Conservation (phyloP, 2,113 vertebrate species). For the Gymnogyps californianus region DNA sequence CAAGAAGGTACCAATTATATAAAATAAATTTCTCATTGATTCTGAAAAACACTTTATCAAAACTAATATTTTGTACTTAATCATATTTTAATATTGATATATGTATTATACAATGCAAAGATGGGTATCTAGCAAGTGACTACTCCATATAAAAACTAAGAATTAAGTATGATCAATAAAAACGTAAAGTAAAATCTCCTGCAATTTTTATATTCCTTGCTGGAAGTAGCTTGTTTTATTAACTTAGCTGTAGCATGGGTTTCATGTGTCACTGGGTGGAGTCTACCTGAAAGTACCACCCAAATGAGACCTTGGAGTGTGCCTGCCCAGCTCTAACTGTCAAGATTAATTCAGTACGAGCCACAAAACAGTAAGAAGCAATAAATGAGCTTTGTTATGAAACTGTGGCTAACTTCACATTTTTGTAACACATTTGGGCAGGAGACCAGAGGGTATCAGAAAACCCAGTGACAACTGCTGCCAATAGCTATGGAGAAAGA, state of each 20-base stretch:
- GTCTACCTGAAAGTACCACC: background rate
- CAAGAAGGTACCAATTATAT: background rate
- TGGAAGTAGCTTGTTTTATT: background rate
- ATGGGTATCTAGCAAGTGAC: background rate
- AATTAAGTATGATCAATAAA: background rate
- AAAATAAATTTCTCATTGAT: background rate
- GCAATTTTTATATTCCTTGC: background rate
- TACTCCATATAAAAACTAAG: background rate
- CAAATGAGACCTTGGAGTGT: background rate
- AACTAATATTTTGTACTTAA: background rate
- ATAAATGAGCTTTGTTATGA: background rate
- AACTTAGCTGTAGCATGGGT: background rate
- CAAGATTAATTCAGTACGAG: background rate
- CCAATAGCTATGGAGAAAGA: background rate
- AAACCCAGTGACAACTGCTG: background rate
- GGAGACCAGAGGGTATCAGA: background rate
- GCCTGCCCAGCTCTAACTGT: background rate
- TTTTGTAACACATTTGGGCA: background rate
- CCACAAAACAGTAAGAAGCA: background rate
- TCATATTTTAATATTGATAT: background rate
- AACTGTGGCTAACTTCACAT: background rate
- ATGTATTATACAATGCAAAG: background rate
- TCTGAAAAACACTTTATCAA: background rate
- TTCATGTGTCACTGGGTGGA: background rate
- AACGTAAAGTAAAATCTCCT: background rate